phyloP scores from a whole-genome alignment of 2,797 vertebrate species.

The Falco novaeseelandiae region DNA sequence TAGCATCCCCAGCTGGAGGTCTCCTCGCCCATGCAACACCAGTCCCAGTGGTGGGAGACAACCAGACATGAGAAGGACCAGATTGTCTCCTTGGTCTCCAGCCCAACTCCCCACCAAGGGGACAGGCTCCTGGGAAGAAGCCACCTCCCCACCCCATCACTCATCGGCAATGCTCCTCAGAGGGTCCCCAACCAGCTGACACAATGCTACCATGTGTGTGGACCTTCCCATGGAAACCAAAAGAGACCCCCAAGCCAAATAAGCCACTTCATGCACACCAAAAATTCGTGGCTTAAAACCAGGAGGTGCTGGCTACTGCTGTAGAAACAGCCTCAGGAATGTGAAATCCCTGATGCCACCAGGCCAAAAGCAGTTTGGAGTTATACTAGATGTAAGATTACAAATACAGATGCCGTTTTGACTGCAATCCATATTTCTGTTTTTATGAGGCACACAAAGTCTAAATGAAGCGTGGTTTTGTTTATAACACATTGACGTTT shows the following conservation, averaged over 20 bases:
- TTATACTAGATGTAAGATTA: not conserved
- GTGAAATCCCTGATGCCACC: not conserved
- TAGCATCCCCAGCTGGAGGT: not conserved
- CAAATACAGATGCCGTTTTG: not conserved
- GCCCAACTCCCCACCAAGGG: not conserved
- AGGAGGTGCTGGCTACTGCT: not conserved
- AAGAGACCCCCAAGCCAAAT: not conserved
- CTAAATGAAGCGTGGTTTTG: not conserved
- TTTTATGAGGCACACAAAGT: not conserved
- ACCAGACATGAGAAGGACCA: not conserved
- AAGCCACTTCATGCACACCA: not conserved
- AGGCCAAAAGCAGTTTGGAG: not conserved
- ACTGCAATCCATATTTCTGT: not conserved
- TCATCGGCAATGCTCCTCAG: not conserved
- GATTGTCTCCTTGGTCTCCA: not conserved
- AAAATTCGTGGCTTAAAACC: not conserved
- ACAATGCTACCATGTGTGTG: accelerated
- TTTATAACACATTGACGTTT: not conserved
- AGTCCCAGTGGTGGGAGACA: not conserved
- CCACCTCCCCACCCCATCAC: not conserved
- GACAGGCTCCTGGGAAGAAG: not conserved
- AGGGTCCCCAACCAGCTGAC: not conserved
- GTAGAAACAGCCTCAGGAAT: not conserved
- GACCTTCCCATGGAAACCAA: not conserved
- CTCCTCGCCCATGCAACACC: not conserved